Evolutionary conservation across 1,140 invertebrate genomes (phyloP).

Genomic region (Zaprionus taronus): DNA sequence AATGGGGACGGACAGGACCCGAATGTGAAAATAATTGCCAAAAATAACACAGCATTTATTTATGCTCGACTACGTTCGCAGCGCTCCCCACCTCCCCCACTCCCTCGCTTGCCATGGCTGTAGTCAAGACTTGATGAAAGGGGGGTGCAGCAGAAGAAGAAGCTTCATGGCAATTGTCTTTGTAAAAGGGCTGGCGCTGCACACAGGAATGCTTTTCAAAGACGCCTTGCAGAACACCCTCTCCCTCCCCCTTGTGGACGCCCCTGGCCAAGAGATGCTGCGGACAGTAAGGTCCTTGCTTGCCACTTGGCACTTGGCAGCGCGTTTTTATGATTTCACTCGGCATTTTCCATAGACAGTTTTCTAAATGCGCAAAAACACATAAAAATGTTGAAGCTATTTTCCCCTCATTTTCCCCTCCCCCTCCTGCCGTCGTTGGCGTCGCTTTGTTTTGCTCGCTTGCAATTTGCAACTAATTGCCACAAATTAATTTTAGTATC

Average conservation of each 20-base stretch:
- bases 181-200: neutral
- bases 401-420: constrained; percentile 41
- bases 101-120: neutral
- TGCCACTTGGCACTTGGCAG: constrained; percentile 43
- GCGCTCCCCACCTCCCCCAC: neutral
- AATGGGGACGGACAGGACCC: constrained; percentile 56
- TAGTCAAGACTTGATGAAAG: neutral
- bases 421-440: constrained; percentile 31
- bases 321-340: constrained; percentile 76
- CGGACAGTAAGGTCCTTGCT: neutral
- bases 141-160: neutral
- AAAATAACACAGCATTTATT: constrained; percentile 80
- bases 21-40: constrained; percentile 83
- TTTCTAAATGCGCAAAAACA: constrained; percentile 77
- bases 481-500: constrained; percentile 82
- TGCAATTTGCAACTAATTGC: constrained; percentile 82
- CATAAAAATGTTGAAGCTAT: constrained; percentile 81
- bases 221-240: neutral
- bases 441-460: constrained; percentile 56
- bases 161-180: neutral
- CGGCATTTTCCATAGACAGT: constrained; percentile 59
- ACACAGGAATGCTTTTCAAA: constrained; percentile 5
- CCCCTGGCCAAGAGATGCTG: neutral
- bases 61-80: constrained; percentile 62
- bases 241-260: neutral